These are phyloP conservation scores for Arctia plantaginis DNA, from an alignment of 2,888 invertebrate genomes.

Conservation along the genomic window DNA sequence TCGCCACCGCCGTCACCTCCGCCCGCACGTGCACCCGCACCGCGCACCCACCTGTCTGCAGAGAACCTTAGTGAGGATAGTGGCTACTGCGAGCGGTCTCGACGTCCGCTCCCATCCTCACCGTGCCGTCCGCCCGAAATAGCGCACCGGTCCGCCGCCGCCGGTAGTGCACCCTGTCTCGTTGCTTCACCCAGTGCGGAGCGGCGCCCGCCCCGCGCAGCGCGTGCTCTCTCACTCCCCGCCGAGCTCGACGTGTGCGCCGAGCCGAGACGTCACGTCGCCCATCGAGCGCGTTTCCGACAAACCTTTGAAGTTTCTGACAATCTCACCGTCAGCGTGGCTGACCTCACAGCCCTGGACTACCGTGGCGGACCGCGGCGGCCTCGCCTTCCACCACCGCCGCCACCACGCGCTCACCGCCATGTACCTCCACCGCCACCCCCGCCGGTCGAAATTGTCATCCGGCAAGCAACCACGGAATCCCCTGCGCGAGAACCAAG, in stretches of 20 bases:
- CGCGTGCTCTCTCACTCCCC: constrained; percentile 86
- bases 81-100: constrained; percentile 89
- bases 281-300: constrained; percentile 78
- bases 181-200: constrained; percentile 68
- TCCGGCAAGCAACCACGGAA: constrained; percentile 58
- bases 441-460: constrained; percentile 60
- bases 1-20: constrained; percentile 78
- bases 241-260: constrained; percentile 89
- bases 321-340: constrained; percentile 87
- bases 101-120: constrained; percentile 72
- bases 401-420: constrained; percentile 59
- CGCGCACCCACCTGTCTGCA: constrained; percentile 87
- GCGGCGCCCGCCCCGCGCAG: constrained; percentile 72
- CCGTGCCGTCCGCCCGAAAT: constrained; percentile 71
- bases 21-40: constrained; percentile 67
- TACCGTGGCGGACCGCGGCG: constrained; percentile 80
- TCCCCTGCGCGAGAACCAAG: constrained; percentile 77
- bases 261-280: constrained; percentile 69
- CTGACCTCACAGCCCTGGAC: constrained; percentile 87
- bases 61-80: constrained; percentile 94
- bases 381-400: constrained; percentile 75
- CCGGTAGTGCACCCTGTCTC: constrained; percentile 79
- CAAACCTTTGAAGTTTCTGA: constrained; percentile 81
- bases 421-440: constrained; percentile 59
- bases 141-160: constrained; percentile 68